Base-by-base conservation (phyloP, 92 coral and sea anemone genomes). In the Parazoanthus atlanticus region DNA sequence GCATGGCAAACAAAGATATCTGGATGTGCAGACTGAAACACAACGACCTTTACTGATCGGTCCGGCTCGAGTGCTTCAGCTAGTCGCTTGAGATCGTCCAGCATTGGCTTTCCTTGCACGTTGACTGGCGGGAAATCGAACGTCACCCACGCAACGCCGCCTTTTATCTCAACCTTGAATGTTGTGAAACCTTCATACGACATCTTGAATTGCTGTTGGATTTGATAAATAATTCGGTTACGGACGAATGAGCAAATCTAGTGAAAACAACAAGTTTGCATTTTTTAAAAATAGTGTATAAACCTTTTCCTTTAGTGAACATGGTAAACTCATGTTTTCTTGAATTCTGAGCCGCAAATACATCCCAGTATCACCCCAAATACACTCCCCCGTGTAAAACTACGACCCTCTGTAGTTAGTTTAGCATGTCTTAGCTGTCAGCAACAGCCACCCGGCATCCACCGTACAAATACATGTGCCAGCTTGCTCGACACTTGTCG, bases 1-100 rank as follows among this genome's bases (percentile, higher is more conserved):
- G 98, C 98, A 76, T 95, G 98, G 80, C 95, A 93, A 70, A 95
- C 96, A 86, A 95, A 95, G 89, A 95, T 95, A 66, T 95, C 98
- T 0, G 98, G 93, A 43, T 93, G 95, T 3, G 94, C 93, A 0
- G 98, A 95, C 87, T 95, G 96, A 78, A 95, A 95, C 34, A 95
- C 98, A 21, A 95, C 98, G 32, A 93, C 97, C 58, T 94, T 93
- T 8, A 95, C 78, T 19, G 93, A 85, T 33, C 96, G 98, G 91
- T 95, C 98, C 0, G 92, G 84, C 85, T 95, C 98, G 69, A 95
- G 70, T 11, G 85, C 95, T 85, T 92, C 89, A n/a, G 96, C 96
- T 43, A 95, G 85, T 1, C 96, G 96, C 52, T 93, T 90, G 38
- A 95, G 94, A 81, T 95, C 98, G 74, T 93, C 95, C 61, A 95